phyloP scores from a whole-genome alignment of 2,888 invertebrate species.

The Tortricodes alternella region DNA sequence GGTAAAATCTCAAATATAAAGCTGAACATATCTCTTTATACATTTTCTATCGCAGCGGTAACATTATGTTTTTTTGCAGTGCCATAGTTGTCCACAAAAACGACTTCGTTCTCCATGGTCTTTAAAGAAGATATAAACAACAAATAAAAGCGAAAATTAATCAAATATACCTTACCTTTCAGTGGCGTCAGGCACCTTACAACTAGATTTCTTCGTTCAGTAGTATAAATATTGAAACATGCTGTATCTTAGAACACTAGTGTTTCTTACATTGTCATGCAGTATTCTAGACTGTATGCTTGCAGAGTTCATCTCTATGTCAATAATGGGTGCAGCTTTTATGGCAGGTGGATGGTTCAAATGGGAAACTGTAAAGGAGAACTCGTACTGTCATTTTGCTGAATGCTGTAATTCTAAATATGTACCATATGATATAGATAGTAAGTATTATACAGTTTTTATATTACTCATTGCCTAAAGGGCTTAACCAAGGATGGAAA shows the following conservation, averaged over 20 bases:
- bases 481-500: no score
- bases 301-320: slow-evolving; percentile 55
- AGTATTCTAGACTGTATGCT: slow-evolving; percentile 12
- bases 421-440: slow-evolving; percentile 76
- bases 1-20: no score
- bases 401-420: slow-evolving; percentile 84
- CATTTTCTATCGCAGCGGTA: no score
- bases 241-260: slow-evolving; percentile 7
- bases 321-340: slow-evolving; percentile 52
- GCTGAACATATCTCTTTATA: no score
- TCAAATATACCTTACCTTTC: no score
- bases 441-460: slow-evolving; percentile 57
- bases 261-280: slow-evolving; percentile 20
- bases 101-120: no score
- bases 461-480: neutral
- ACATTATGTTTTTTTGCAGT: no score
- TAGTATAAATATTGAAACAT: slow-evolving; percentile 3
- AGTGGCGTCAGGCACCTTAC: no score
- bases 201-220: no score
- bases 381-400: slow-evolving; percentile 71
- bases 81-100: no score
- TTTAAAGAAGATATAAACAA: no score
- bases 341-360: slow-evolving; percentile 61
- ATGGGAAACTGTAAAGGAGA: slow-evolving; percentile 66
- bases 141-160: no score